Percentiles rank a stretch among this genome's conserved stretches.
Evolutionary conservation across 2,797 vertebrate species (phyloP).

Genomic region (Aphelocoma californica): DNA sequence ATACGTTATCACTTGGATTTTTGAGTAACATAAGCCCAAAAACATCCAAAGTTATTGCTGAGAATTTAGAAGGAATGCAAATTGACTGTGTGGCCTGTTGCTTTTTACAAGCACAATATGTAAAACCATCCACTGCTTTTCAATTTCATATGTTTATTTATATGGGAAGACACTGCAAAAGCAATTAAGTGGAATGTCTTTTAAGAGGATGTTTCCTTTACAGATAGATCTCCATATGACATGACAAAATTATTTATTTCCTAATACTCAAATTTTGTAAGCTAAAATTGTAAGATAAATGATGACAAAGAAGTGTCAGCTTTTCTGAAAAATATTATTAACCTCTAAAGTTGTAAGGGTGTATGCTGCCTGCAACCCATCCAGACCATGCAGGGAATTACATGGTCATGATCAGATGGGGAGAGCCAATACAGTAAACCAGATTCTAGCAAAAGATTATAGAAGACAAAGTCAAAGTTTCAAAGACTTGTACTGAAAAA

Average conservation of each 20-base stretch:
- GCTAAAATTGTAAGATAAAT: neutral
- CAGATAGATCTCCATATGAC: neutral
- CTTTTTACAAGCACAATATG: neutral
- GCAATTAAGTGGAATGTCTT: neutral
- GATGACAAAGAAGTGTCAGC: neutral
- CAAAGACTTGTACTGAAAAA: neutral
- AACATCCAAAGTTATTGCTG: neutral
- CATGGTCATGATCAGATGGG: rapidly evolving
- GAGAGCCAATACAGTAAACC: neutral
- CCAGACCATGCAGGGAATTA: neutral
- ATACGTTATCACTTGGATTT: neutral
- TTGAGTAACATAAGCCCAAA: neutral
- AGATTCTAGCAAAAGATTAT: neutral
- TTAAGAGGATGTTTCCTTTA: neutral
- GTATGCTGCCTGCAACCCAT: neutral
- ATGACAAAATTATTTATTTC: neutral
- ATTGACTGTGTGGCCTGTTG: neutral
- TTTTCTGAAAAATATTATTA: neutral
- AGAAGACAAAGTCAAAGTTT: neutral
- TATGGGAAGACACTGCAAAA: neutral
- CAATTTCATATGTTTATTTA: neutral
- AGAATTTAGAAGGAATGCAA: neutral
- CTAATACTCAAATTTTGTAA: neutral
- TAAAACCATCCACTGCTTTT: neutral
- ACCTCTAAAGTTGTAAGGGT: neutral